These are phyloP conservation scores for Drosophila acutilabella DNA, from an alignment of 2,888 invertebrate species.

Conservation along the genomic window DNA sequence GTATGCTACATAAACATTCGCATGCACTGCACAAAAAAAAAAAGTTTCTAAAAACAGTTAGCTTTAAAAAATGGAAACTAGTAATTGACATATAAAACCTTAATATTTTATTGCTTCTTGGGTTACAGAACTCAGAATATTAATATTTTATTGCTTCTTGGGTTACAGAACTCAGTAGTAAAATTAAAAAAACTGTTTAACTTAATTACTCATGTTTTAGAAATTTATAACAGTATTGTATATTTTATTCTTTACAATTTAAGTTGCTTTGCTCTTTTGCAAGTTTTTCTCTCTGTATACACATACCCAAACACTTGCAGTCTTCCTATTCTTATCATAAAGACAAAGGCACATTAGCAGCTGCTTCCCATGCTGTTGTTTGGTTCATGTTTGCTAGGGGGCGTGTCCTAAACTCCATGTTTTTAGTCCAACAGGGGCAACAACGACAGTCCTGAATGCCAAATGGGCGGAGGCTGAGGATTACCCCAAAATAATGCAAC, in stretches of 20 bases:
- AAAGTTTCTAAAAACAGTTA: too few species aligned
- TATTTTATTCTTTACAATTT: too few species aligned
- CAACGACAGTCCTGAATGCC: constrained; percentile 20
- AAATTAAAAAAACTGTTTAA: too few species aligned
- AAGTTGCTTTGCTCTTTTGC: too few species aligned
- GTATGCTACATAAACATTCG: constrained; percentile 11
- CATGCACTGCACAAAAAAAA: background rate
- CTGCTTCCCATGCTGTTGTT: constrained; percentile 36
- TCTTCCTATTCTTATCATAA: constrained; percentile 29
- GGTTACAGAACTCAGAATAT: too few species aligned
- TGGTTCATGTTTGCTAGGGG: constrained; percentile 29
- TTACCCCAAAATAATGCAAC: constrained; percentile 53
- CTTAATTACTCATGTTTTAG: too few species aligned
- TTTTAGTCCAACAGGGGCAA: constrained; percentile 14
- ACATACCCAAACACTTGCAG: constrained; percentile 17
- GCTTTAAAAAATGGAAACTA: too few species aligned
- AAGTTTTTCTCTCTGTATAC: background rate
- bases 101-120: too few species aligned
- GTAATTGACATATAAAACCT: too few species aligned
- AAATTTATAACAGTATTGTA: too few species aligned
- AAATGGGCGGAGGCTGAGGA: constrained; percentile 19
- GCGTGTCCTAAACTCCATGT: constrained; percentile 21
- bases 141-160: too few species aligned
- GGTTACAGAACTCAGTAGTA: too few species aligned
- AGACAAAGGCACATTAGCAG: constrained; percentile 62